Base-by-base conservation (phyloP, 2,888 invertebrate species). In the Actias luna region DNA sequence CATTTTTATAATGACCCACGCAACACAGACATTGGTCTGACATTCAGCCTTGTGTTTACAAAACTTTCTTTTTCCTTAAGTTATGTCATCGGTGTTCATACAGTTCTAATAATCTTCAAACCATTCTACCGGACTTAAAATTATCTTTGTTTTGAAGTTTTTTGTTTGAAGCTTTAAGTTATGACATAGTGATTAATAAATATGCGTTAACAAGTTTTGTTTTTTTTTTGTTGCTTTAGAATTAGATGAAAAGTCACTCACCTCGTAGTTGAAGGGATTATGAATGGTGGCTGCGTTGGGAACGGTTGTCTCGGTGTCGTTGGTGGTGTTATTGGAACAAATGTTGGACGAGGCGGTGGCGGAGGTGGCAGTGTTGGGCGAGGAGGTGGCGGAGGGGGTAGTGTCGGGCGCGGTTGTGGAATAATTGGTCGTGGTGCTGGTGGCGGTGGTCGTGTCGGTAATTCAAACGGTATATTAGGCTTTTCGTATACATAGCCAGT, bases 401-500 rank as follows among this genome's bases (percentile, higher is more conserved):
- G 59, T 10, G 68, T 64, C 5, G 71, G 66, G 0, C 69, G 66
- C 10, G 71, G 69, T 0, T 74, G 72, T 10, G 67, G 70, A 22
- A 60, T 62, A 58, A 60, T 36, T 0, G 73, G 71, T 1, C 69
- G 61, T 1, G 71, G 66, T 16, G 64, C 67, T 29, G 69, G 68
- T 0, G 69, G 73, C 0, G 69, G 67, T 27, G 66, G 63, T 18
- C 67, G 65, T 8, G 72, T 68, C 1, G 78, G 76, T 10, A 73
- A 65, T 8, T 70, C 71, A 35, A 75, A 72, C 7, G 73, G 67
- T 22, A 73, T 67, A 7, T 67, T 64, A 5, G 84, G 82, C 10
- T 72, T 74, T 5, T 80, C 75, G 61, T 85, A 83, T 4, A 69
- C 69, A 63, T 85, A 85, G 2, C 84, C 84, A 27, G 84, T 84